Conservation (phyloP, 2,113 vertebrate genomes). For the Oxyura jamaicensis region DNA sequence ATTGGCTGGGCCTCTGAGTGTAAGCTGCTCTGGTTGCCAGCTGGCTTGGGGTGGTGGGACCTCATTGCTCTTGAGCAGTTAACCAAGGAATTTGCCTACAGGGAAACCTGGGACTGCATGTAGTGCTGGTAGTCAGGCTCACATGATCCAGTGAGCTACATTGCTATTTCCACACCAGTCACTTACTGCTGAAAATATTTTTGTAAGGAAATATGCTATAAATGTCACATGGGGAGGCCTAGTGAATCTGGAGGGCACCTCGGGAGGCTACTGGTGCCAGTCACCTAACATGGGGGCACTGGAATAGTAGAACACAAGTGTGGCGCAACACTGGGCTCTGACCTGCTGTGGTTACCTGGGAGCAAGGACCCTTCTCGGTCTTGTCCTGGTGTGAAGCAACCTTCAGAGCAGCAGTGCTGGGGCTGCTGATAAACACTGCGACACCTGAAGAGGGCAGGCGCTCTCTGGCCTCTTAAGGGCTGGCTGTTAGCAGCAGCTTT, state of each 20-base stretch:
- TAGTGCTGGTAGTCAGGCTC: background rate
- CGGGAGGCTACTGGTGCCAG: background rate
- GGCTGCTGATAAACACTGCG: background rate
- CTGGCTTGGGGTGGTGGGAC: background rate
- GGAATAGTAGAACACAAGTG: background rate
- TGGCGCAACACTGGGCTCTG: background rate
- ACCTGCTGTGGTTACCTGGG: background rate
- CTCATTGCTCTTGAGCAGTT: background rate
- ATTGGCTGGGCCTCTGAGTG: background rate
- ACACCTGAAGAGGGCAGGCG: background rate
- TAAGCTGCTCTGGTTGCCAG: background rate
- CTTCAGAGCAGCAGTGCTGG: background rate
- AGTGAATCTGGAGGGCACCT: background rate
- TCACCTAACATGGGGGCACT: fast-evolving
- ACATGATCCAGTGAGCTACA: constrained; percentile 14
- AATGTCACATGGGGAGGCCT: background rate
- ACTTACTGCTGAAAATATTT: constrained; percentile 46
- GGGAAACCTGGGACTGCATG: background rate
- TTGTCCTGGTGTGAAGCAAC: background rate
- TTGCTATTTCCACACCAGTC: constrained; percentile 57
- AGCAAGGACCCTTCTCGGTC: fast-evolving
- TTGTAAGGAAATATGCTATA: constrained; percentile 39
- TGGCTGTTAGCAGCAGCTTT: background rate
- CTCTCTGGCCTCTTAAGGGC: background rate
- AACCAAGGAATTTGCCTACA: background rate